Evolutionary conservation across 2,113 vertebrate genomes (phyloP), one percentile per base, ranked within the genome.

Genomic region (Chionodraco myersi): DNA sequence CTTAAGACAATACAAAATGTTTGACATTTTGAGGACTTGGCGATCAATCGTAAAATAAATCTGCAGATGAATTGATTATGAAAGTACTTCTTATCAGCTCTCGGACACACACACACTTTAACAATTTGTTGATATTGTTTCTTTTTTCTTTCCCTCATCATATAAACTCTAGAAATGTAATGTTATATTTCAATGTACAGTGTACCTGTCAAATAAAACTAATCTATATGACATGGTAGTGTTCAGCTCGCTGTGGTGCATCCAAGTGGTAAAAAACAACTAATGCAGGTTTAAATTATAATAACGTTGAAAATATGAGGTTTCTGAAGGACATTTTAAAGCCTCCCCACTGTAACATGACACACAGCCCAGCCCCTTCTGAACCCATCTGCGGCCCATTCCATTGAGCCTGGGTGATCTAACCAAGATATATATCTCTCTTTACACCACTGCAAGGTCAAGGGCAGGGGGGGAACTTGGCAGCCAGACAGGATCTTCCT

Each of bases 391-490:
- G n/a, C 65, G 67, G 70, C 53, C 54, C 44, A 2, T 74, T 58
- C 57, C 82, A 60, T 67, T 48, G 56, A 79, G 77, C 65, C 67
- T 5, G 23, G 13, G 63, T 10, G 36, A 54, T 79, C 62, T 77
- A 48, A 66, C 1, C 0, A 53, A 88, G 77, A 90, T 54, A 64
- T 54, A 64, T 71, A 76, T 76, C 64, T 41, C 30, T 75, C 64
- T 61, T 62, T 57, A 23, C 53, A 85, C 23, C 44, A 5, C 48
- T 41, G 85, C 82, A 81, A 84, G 80, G 79, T 90, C 89, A 88
- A 91, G 88, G 83, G 76, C 77, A 84, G 26, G 57, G 47, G n/a
- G 64, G 68, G 57, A 60, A 65, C 59, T 70, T 75, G 60, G 62
- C 87, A 78, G 84, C 56, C 74, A 75, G 79, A 72, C 26, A 53